Evolutionary conservation across 2,113 vertebrate species (phyloP).

Genomic region (Grammomys surdaster): DNA sequence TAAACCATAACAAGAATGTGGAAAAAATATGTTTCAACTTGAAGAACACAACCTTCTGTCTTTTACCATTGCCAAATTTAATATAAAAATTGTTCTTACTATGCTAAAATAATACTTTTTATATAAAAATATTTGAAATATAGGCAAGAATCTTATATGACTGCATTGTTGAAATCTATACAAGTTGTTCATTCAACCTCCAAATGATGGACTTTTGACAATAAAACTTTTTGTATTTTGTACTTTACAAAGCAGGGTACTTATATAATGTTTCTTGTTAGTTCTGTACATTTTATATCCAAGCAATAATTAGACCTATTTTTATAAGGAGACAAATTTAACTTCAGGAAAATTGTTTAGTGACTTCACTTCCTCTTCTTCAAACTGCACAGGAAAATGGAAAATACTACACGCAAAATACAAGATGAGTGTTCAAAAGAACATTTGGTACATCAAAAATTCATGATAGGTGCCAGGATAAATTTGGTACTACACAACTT

Average conservation of each 20-base stretch:
- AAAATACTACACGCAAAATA: slow-evolving; percentile 63
- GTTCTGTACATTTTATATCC: slow-evolving; percentile 16
- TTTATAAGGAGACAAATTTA: slow-evolving; percentile 68
- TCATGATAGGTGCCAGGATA: slow-evolving; percentile 73
- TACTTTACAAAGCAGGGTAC: background rate
- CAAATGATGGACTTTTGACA: background rate
- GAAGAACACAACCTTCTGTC: background rate
- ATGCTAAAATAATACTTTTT: background rate
- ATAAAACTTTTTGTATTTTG: slow-evolving; percentile 41
- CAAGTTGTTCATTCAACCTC: background rate
- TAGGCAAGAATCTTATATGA: background rate
- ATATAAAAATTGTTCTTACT: slow-evolving; percentile 5
- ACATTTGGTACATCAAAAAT: slow-evolving; percentile 82
- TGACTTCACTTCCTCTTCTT: slow-evolving; percentile 67
- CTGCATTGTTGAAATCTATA: slow-evolving; percentile 11
- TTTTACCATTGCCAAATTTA: background rate
- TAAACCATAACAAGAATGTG: background rate
- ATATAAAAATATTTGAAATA: background rate
- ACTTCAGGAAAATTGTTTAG: slow-evolving; percentile 56
- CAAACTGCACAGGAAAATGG: slow-evolving; percentile 66
- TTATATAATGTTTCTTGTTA: slow-evolving; percentile 21
- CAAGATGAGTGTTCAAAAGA: slow-evolving; percentile 71
- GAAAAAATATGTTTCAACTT: background rate
- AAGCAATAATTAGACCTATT: slow-evolving; percentile 65
- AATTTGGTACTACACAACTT: slow-evolving; percentile 73